Conservation (phyloP, 1,140 invertebrate species). For the Eueides isabella region DNA sequence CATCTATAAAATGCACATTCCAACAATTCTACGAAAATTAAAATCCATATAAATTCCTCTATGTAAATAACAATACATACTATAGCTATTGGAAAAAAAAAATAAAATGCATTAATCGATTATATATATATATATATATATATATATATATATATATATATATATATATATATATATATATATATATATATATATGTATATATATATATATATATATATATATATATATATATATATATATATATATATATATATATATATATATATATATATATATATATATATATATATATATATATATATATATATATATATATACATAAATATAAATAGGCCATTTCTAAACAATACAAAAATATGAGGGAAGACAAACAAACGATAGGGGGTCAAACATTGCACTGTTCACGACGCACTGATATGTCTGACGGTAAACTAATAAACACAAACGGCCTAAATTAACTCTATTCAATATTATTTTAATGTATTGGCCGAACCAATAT, state of each 20-base stretch:
- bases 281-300: conserved; percentile 53
- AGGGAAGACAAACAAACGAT: conserved; percentile 66
- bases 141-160: conserved; percentile 53
- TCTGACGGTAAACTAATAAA: conserved; percentile 48
- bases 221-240: conserved; percentile 55
- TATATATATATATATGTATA: conserved; percentile 51
- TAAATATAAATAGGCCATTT: conserved; percentile 64
- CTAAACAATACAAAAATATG: conserved; percentile 53
- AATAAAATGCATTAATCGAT: conserved; percentile 56
- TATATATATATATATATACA: conserved; percentile 50
- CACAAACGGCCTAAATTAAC: conserved; percentile 50
- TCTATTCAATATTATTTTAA: conserved; percentile 26
- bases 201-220: conserved; percentile 53
- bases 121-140: conserved; percentile 56
- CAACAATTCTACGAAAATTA: conserved; percentile 8
- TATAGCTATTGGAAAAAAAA: conserved; percentile 51
- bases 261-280: conserved; percentile 55
- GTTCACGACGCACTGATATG: conserved; percentile 46
- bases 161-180: conserved; percentile 52
- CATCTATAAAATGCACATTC: neutral
- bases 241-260: conserved; percentile 53
- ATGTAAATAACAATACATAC: conserved; percentile 9
- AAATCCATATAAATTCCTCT: conserved; percentile 9
- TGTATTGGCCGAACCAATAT: conserved; percentile 19
- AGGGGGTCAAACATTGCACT: conserved; percentile 66